These are phyloP conservation scores for Neotoma lepida DNA, from an alignment of 2,113 vertebrate species.

Conservation along the genomic window DNA sequence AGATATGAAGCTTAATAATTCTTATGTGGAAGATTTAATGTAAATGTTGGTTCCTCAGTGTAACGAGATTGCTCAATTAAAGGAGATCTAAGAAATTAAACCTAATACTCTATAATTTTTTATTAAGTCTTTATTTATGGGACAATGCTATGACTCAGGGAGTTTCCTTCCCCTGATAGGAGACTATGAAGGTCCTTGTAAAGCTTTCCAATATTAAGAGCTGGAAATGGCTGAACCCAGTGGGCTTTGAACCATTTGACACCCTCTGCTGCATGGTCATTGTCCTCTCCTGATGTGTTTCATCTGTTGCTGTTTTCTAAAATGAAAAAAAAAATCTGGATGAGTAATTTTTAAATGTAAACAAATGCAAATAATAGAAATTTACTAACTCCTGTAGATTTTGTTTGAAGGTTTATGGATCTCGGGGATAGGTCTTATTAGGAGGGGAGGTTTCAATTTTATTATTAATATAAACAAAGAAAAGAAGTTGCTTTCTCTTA, in stretches of 20 bases:
- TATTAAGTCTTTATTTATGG: slow-evolving; percentile 59
- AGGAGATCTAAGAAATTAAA: background rate
- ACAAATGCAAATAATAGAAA: slow-evolving; percentile 36
- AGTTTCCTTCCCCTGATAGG: slow-evolving; percentile 8
- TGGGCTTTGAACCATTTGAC: background rate
- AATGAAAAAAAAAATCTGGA: background rate
- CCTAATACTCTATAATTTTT: background rate
- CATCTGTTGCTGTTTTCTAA: background rate
- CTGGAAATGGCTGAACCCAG: background rate
- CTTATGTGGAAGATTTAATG: background rate
- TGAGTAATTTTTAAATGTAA: slow-evolving; percentile 26
- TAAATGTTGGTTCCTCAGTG: background rate
- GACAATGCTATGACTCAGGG: slow-evolving; percentile 39
- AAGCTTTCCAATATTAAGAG: slow-evolving; percentile 53
- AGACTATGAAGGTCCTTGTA: slow-evolving; percentile 50
- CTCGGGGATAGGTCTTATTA: background rate
- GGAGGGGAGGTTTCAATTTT: background rate
- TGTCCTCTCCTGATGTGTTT: background rate
- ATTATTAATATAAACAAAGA: slow-evolving; percentile 1
- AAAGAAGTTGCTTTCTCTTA: background rate
- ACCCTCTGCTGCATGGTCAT: background rate
- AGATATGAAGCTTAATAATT: slow-evolving; percentile 3
- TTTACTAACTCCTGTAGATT: background rate
- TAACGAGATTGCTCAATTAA: background rate
- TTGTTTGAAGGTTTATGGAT: slow-evolving; percentile 7